Conservation (phyloP, 2,113 vertebrate genomes). For the Podarcis raffonei region DNA sequence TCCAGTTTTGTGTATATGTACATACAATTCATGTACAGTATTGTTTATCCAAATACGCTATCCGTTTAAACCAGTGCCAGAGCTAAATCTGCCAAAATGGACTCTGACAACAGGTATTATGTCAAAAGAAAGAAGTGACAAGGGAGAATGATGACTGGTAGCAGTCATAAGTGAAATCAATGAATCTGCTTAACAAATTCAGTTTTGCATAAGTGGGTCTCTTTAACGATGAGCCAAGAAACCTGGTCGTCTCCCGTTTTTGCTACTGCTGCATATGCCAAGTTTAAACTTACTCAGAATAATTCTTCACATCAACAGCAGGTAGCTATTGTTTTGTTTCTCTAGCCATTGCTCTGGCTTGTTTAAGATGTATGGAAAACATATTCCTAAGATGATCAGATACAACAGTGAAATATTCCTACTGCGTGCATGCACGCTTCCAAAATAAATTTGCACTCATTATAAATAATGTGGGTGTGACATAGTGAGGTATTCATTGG, state of each 20-base stretch:
- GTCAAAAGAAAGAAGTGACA: background rate
- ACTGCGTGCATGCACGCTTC: background rate
- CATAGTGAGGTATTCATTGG: background rate
- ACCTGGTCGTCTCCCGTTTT: background rate
- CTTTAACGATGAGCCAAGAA: constrained; percentile 16
- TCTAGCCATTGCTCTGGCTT: background rate
- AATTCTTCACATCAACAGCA: background rate
- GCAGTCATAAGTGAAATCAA: background rate
- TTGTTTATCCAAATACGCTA: background rate
- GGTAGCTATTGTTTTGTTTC: background rate
- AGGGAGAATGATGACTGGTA: background rate
- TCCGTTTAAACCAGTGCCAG: background rate
- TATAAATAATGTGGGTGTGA: background rate
- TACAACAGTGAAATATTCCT: background rate
- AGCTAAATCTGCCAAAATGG: background rate
- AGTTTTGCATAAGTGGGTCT: background rate
- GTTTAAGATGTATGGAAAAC: background rate
- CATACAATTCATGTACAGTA: background rate
- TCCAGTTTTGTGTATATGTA: constrained; percentile 51
- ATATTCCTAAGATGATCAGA: background rate
- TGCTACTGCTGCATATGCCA: background rate
- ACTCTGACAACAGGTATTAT: background rate
- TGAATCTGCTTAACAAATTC: constrained; percentile 2
- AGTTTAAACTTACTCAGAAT: constrained; percentile 2
- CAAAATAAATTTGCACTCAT: background rate